A percentile compares a stretch with the other conserved stretches of the same genome.
Evolutionary conservation across 1,140 invertebrate genomes (phyloP).

Genomic region (Drosophila nannoptera): DNA sequence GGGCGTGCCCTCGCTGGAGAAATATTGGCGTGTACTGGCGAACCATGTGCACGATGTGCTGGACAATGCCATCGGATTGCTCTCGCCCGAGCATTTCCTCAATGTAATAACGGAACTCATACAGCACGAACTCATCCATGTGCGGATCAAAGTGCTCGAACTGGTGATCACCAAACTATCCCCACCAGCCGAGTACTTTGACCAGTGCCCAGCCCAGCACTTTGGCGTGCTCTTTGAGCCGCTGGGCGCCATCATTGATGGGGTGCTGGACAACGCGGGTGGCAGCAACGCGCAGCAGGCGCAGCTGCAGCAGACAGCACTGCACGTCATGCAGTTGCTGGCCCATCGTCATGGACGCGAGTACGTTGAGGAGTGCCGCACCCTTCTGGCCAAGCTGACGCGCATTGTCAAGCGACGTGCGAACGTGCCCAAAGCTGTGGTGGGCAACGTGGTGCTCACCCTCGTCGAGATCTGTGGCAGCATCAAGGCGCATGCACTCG

Average conservation of each 20-base stretch:
- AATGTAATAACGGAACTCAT: slow-evolving; percentile 86
- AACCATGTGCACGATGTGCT: slow-evolving; percentile 88
- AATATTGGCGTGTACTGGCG: slow-evolving; percentile 90
- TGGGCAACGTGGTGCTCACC: slow-evolving; percentile 88
- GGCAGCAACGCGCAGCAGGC: slow-evolving; percentile 81
- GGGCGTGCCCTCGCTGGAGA: slow-evolving; percentile 79
- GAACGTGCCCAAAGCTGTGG: slow-evolving; percentile 83
- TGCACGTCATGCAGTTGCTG: slow-evolving; percentile 90
- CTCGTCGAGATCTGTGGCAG: slow-evolving; percentile 88
- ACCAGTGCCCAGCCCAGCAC: slow-evolving; percentile 79
- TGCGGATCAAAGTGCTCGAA: slow-evolving; percentile 90
- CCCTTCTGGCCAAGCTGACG: slow-evolving; percentile 83
- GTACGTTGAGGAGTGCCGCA: slow-evolving; percentile 83
- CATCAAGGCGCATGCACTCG: slow-evolving; percentile 86
- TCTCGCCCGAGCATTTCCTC: slow-evolving; percentile 88
- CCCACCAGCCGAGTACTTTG: slow-evolving; percentile 83
- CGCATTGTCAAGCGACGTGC: slow-evolving; percentile 82
- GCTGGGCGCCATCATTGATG: slow-evolving; percentile 83
- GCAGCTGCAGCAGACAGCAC: slow-evolving; percentile 87
- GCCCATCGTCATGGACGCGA: slow-evolving; percentile 84
- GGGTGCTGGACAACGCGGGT: slow-evolving; percentile 80
- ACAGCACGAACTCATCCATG: slow-evolving; percentile 83
- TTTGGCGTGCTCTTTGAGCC: slow-evolving; percentile 82
- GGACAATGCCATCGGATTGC: slow-evolving; percentile 87
- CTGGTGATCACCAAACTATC: slow-evolving; percentile 89